Base-by-base conservation (phyloP, 2,797 vertebrate species). In the Taeniopygia guttata region DNA sequence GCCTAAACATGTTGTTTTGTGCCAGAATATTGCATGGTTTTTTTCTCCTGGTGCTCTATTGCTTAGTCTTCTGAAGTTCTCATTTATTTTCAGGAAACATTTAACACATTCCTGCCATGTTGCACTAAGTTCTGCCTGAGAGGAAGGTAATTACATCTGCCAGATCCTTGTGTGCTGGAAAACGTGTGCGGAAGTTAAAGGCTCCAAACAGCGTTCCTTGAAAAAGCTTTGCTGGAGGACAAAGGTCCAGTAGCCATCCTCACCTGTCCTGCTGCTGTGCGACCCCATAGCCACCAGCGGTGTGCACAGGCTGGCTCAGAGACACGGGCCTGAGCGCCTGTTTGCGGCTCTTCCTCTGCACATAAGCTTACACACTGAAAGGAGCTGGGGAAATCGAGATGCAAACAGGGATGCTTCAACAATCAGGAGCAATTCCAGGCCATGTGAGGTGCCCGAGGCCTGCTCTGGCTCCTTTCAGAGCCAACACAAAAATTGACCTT, bases 241-340 rank as follows among this genome's bases (percentile, higher is more conserved):
- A 46, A 34, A 42, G 32, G 43, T 23, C 43, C 18, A 6, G 52
- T 1, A 1, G 27, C 17, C 26, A 49, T 34, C 26, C 23, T 62
- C 58, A 10, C 10, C 66, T 36, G 7, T 51, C 23, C 64, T 40
- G 16, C 9, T 23, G 22, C 49, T 34, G 49, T 2, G 36, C 3
- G 3, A 25, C 21, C 13, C 1, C 7, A 13, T 0, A 1, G 62
- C 17, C 52, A n/a, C 23, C 59, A 40, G 27, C 12, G 11, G 45
- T 46, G 45, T 0, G 0, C 79, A 10, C 3, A 27, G n/a, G 20
- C 26, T 29, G 75, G 32, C 26, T 64, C 40, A 30, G 49, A 23
- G 4, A 20, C 6, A 6, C 2, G 11, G 36, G 26, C 48, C 19
- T 19, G 23, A 36, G 16, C 16, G 38, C 34, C 13, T 29, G 7